Evolutionary conservation across 2,888 invertebrate genomes (phyloP), one percentile per base, ranked within the genome.

Genomic region (Dasypolia templi): DNA sequence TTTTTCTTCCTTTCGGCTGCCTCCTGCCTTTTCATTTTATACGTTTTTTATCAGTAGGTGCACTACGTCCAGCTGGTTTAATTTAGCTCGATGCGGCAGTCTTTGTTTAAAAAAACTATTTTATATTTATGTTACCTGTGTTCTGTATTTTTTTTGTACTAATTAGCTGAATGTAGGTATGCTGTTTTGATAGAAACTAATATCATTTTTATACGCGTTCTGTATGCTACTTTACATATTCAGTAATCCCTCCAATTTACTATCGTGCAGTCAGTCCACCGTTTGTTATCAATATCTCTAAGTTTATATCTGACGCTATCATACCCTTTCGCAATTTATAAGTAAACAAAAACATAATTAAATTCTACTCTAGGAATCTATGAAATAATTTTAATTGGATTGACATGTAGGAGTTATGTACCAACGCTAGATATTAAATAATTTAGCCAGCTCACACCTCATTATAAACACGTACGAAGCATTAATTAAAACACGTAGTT

Each of bases 11-110:
- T 63, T 85, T 85, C 79, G 55, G 82, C 88, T 80, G 84, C 81
- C 86, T 87, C 86, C 86, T 77, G 76, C 80, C 76, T 82, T 89
- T 91, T 91, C n/a, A 87, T 87, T 89, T 87, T 86, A 82, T 88
- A 86, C 80, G 83, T 84, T 87, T 89, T 88, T 84, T 89, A 85
- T 87, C 83, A 83, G 82, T 84, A 53, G 77, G 65, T 77, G 67
- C 77, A 81, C 69, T 77, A 68, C 81, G 77, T 72, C 77, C 77
- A 75, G 77, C 59, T 78, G 80, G 86, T 84, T 87, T 86, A 72
- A 88, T 87, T 85, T 82, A 77, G 75, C 83, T 83, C 58, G 71
- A 77, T 80, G 67, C 68, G 67, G 70, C 46, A 73, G 35, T 51
- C 70, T 17, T 66, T 74, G 70, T 71, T 81, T 11, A 49, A 59